Conservation (phyloP, 2,797 vertebrate species). For the Tokudaia muenninki region DNA sequence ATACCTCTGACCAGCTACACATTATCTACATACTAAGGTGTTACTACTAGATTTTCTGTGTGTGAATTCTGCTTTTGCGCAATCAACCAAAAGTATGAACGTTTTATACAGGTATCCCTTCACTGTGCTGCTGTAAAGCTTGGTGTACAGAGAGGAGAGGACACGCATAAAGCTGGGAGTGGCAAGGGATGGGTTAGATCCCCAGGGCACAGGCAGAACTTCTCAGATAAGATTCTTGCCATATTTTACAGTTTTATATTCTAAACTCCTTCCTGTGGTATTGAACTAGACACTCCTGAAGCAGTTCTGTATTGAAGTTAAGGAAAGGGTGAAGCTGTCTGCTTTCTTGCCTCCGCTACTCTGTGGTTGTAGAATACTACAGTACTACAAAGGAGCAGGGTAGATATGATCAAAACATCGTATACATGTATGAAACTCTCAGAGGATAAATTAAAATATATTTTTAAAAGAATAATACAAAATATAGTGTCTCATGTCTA, state of each 20-base stretch:
- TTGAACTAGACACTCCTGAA: neutral
- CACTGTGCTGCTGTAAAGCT: constrained; percentile 23
- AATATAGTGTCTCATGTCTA: neutral
- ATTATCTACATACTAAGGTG: constrained; percentile 31
- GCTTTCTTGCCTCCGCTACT: neutral
- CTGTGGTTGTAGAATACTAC: neutral
- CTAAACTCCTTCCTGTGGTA: neutral
- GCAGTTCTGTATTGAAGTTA: neutral
- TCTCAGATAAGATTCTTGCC: neutral
- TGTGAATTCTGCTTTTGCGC: neutral
- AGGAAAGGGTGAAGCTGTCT: neutral
- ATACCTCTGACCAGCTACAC: neutral
- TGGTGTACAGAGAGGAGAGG: constrained; percentile 17
- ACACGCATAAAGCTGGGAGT: neutral
- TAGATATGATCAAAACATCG: no score
- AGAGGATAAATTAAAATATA: neutral
- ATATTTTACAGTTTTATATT: constrained; percentile 37
- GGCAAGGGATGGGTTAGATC: neutral
- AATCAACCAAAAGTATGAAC: constrained; percentile 10
- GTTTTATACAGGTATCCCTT: neutral
- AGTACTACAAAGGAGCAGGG: neutral
- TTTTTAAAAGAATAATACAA: neutral
- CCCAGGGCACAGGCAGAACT: neutral
- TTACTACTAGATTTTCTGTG: neutral
- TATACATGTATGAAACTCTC: neutral